Percentiles rank a stretch among this genome's conserved stretches.
phyloP scores from a whole-genome alignment of 1,140 invertebrate species.

The Zeugodacus cucurbitae region DNA sequence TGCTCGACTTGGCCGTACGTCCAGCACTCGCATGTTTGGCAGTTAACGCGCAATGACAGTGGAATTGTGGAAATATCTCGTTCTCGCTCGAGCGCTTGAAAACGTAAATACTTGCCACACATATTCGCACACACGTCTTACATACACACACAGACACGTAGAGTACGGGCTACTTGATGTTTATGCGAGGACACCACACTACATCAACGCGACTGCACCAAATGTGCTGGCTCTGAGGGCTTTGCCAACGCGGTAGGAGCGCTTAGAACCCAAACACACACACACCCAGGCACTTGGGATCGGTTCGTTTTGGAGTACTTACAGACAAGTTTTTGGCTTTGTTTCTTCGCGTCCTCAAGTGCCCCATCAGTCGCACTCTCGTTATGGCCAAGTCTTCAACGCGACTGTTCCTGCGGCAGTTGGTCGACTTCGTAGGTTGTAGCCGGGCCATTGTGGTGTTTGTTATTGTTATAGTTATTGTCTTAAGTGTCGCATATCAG shows the following conservation, averaged over 20 bases:
- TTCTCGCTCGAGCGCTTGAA: slow-evolving; percentile 29
- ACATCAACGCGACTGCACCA: neutral
- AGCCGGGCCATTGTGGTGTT: neutral
- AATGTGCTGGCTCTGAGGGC: no score
- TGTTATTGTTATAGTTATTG: neutral
- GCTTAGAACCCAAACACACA: neutral
- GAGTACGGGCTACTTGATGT: neutral
- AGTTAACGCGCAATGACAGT: slow-evolving; percentile 28
- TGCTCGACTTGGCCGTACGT: neutral
- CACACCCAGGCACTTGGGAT: neutral
- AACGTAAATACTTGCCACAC: neutral
- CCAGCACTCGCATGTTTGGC: neutral
- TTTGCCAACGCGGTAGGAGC: neutral
- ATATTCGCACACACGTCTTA: neutral
- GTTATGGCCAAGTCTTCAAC: slow-evolving; percentile 8
- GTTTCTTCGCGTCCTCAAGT: slow-evolving; percentile 16
- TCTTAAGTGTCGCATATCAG: slow-evolving; percentile 30
- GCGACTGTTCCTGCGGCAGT: neutral
- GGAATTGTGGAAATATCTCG: slow-evolving; percentile 24
- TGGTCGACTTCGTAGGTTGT: neutral
- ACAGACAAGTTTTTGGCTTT: neutral
- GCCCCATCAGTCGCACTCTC: slow-evolving; percentile 18
- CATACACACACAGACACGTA: neutral
- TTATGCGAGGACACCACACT: neutral
- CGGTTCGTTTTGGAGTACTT: neutral